Evolutionary conservation across 2,888 invertebrate species (phyloP).

Genomic region (Lampropteryx suffumata): DNA sequence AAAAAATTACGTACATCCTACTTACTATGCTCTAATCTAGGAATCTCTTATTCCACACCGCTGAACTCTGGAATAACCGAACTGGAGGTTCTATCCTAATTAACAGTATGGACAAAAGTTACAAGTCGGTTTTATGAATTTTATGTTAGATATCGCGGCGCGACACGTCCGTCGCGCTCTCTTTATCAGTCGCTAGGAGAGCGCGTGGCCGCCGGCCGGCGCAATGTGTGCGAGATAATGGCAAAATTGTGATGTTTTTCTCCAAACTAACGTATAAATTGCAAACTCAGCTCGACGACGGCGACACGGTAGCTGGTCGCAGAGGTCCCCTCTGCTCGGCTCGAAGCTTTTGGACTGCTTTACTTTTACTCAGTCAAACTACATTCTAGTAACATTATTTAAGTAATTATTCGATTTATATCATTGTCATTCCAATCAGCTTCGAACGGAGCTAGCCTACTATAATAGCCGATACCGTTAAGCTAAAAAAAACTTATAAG

Average conservation of each 20-base stretch:
- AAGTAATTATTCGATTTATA: conserved; percentile 19
- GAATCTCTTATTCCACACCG: conserved; percentile 78
- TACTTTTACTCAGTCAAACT: conserved; percentile 21
- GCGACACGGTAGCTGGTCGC: conserved; percentile 29
- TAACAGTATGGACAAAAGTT: conserved; percentile 77
- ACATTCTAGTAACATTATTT: conserved; percentile 19
- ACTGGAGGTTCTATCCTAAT: conserved; percentile 70
- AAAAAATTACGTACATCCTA: conserved; percentile 75
- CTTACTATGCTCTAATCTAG: conserved; percentile 78
- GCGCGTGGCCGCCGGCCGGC: conserved; percentile 41
- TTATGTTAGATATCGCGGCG: conserved; percentile 60
- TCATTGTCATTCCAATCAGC: conserved; percentile 24
- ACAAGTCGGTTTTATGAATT: conserved; percentile 64
- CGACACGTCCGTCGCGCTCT: conserved; percentile 68
- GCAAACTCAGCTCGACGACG: conserved; percentile 36
- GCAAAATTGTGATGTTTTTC: conserved; percentile 82
- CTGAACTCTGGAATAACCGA: conserved; percentile 73
- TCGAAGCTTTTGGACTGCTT: conserved; percentile 39
- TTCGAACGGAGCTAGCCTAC: conserved; percentile 23
- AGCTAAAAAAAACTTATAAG: conserved; percentile 36
- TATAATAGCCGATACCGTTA: conserved; percentile 37
- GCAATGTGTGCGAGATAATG: conserved; percentile 71
- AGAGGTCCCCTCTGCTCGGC: conserved; percentile 37
- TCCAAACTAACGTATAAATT: conserved; percentile 49
- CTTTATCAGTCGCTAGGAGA: conserved; percentile 71